phyloP scores from a whole-genome alignment of 2,797 vertebrate genomes.

The Thaleichthys pacificus region DNA sequence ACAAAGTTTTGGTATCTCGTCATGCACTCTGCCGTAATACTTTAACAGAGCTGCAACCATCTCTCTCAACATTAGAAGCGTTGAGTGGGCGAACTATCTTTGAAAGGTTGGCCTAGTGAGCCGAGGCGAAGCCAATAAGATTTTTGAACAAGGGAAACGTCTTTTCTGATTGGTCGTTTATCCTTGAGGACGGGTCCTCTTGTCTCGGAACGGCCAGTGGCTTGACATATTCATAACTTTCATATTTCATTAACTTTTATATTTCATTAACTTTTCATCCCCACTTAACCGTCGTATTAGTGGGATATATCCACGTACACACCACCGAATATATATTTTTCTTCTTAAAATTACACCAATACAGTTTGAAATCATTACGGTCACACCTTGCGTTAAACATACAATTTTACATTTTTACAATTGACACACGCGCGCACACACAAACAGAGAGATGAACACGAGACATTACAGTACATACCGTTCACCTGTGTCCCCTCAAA shows the following conservation, averaged over 20 bases:
- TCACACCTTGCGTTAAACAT: not conserved
- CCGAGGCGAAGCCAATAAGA: not conserved
- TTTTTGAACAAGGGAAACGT: not conserved
- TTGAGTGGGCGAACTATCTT: not conserved
- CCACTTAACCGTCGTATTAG: not conserved
- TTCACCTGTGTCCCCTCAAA: not conserved
- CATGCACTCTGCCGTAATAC: not conserved
- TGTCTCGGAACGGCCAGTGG: too few relatives aligned
- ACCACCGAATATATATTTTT: not conserved
- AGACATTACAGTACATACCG: not conserved
- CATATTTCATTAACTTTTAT: too few relatives aligned
- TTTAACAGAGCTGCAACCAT: not conserved
- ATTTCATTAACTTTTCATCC: too few relatives aligned
- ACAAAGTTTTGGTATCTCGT: not conserved
- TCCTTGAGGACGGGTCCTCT: too few relatives aligned
- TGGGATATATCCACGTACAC: conserved; percentile 2
- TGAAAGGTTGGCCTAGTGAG: not conserved
- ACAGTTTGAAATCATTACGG: not conserved
- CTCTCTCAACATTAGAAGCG: not conserved
- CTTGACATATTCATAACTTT: not conserved
- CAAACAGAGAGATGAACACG: not conserved
- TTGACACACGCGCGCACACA: not conserved
- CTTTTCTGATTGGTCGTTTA: not conserved
- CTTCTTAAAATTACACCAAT: not conserved
- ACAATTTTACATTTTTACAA: too few relatives aligned